phyloP scores from a whole-genome alignment of 2,797 vertebrate genomes.

The Dicrostonyx torquatus region DNA sequence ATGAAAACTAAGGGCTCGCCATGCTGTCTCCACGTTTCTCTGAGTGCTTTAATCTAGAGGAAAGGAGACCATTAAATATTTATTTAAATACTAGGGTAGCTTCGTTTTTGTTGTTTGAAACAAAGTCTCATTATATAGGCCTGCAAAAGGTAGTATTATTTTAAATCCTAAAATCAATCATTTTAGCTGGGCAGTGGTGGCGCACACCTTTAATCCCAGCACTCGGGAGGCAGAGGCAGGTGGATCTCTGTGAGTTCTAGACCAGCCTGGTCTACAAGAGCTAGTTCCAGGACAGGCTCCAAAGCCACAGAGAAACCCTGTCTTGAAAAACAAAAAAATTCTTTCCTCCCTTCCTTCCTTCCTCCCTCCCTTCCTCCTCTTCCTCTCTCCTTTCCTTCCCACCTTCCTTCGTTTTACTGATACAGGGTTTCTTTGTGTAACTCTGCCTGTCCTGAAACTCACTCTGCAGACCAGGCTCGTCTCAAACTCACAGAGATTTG shows the following conservation, averaged over 20 bases:
- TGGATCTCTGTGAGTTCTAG: no score
- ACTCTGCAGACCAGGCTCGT: not conserved
- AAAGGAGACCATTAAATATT: not conserved
- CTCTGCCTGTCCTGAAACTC: not conserved
- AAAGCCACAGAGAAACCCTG: no score
- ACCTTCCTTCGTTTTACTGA: accelerated
- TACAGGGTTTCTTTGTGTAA: not conserved
- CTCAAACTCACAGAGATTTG: not conserved
- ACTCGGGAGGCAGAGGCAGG: no score
- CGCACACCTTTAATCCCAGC: no score
- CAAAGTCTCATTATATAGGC: not conserved
- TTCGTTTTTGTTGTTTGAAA: not conserved
- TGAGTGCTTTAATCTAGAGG: not conserved
- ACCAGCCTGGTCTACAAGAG: no score
- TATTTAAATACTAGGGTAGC: not conserved
- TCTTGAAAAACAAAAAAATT: no score
- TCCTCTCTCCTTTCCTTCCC: accelerated
- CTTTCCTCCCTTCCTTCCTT: no score
- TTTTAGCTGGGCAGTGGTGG: no score
- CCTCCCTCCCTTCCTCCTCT: no score
- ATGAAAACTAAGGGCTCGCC: not conserved
- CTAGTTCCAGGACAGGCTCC: no score
- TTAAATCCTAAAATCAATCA: not conserved
- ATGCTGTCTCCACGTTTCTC: not conserved
- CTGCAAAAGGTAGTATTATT: not conserved